Base-by-base conservation (phyloP, 2,797 vertebrate genomes). In the Pseudochromis fuscus region DNA sequence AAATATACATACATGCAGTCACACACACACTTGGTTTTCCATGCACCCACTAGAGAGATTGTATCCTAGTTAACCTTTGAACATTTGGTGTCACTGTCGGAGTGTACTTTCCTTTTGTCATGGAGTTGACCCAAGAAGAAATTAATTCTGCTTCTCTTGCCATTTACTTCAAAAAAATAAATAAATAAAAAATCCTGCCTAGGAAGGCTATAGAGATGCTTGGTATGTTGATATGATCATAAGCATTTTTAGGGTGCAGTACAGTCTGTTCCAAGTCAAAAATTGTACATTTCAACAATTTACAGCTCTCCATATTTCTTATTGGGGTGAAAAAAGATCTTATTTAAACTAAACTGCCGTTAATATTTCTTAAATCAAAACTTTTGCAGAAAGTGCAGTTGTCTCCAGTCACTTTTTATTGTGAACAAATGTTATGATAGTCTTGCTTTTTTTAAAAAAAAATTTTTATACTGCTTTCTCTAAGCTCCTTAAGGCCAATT, bases 121-220 rank as follows among this genome's bases (percentile, higher is more conserved):
- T n/a, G n/a, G 40, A 44, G 18, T 40, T 19, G 7, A 71, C 38
- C 56, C 38, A 61, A 72, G 55, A 65, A 25, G 42, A 73, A 63
- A 42, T 42, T 8, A 44, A 58, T 50, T 38, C 18, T 48, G 46
- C 60, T 71, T 76, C 52, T 62, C 40, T 73, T 44, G 40, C 66
- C 21, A 8, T 69, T 53, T 11, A 40, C 48, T 23, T 55, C 1
- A 48, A 38, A n/a, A 63, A n/a, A n/a, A n/a, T n/a, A n/a, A n/a
- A n/a, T n/a, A n/a, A n/a, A n/a, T n/a, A 70, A 72, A 64, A 35
- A 46, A 38, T 51, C 51, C 42, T 67, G 64, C 71, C 67, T n/a
- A 7, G 11, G 66, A 25, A 82, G 62, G 77, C 57, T 25, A n/a
- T n/a, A n/a, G 8, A 65, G 87, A 79, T 83, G 81, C 87, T 79